Percentiles rank a stretch among this genome's conserved stretches.
Conservation (phyloP, 2,888 invertebrate species). For the Oligia strigilis region DNA sequence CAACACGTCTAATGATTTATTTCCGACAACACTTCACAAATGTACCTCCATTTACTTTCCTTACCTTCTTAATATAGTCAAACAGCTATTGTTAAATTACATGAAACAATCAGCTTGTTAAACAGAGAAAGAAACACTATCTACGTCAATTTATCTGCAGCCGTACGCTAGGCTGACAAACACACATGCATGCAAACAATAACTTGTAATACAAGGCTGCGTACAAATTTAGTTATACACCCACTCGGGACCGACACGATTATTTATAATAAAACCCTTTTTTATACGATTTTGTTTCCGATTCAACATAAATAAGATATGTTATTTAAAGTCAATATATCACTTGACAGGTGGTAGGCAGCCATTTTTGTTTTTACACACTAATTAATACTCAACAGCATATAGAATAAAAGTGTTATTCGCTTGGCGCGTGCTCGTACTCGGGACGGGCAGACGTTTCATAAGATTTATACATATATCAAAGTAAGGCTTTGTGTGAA, state of each 20-base stretch:
- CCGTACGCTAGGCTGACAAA: constrained; percentile 70
- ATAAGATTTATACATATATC: constrained; percentile 90
- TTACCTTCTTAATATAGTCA: constrained; percentile 52
- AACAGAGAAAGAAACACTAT: constrained; percentile 82
- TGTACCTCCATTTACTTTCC: constrained; percentile 43
- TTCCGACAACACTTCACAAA: constrained; percentile 45
- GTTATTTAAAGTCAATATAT: constrained; percentile 91
- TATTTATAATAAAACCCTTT: constrained; percentile 88
- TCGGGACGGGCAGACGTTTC: constrained; percentile 82
- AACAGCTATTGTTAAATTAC: constrained; percentile 49
- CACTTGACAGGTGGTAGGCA: constrained; percentile 90
- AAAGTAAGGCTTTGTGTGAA: constrained; percentile 88
- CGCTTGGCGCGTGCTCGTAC: constrained; percentile 69
- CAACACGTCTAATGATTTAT: constrained; percentile 48
- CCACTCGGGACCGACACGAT: constrained; percentile 83
- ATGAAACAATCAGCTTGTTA: constrained; percentile 72
- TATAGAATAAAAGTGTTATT: constrained; percentile 71
- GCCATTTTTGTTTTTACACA: constrained; percentile 66
- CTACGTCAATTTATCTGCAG: constrained; percentile 85
- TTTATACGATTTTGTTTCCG: constrained; percentile 89
- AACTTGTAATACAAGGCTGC: constrained; percentile 84
- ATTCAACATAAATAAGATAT: constrained; percentile 91
- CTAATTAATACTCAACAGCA: constrained; percentile 73
- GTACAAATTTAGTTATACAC: constrained; percentile 90
- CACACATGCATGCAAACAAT: constrained; percentile 74